phyloP scores from a whole-genome alignment of 2,113 vertebrate species.

The Peromyscus maniculatus region DNA sequence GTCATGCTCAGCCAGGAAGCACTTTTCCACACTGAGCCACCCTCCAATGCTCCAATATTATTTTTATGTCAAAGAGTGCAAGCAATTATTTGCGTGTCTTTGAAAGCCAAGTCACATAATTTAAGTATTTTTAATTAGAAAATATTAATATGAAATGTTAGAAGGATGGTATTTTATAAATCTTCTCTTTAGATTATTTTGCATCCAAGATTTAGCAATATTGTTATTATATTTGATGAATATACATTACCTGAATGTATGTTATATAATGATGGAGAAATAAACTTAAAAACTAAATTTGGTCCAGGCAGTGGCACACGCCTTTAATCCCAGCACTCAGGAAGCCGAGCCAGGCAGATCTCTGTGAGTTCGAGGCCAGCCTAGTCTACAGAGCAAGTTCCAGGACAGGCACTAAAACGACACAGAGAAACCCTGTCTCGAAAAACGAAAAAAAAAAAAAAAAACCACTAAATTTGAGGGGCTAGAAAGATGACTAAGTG shows the following conservation, averaged over 20 bases:
- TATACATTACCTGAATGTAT: neutral
- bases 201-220: constrained; percentile 18
- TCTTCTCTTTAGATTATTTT: neutral
- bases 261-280: neutral
- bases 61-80: neutral
- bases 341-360: too few species aligned
- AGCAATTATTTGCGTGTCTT: constrained; percentile 8
- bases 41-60: too few species aligned
- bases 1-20: too few species aligned
- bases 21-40: too few species aligned
- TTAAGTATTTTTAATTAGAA: constrained; percentile 5
- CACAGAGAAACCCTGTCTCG: too few species aligned
- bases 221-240: neutral
- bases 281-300: neutral
- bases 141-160: constrained; percentile 38
- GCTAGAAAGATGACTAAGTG: neutral
- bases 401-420: too few species aligned
- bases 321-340: too few species aligned
- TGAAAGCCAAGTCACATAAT: neutral
- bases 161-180: neutral
- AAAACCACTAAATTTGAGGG: neutral
- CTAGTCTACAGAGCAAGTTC: too few species aligned
- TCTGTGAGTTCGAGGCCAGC: too few species aligned
- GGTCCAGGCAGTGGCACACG: too few species aligned
- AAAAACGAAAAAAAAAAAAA: too few species aligned